Evolutionary conservation across 1,140 invertebrate genomes (phyloP), one percentile per base, ranked within the genome.

Genomic region (Acyrthosiphon pisum): DNA sequence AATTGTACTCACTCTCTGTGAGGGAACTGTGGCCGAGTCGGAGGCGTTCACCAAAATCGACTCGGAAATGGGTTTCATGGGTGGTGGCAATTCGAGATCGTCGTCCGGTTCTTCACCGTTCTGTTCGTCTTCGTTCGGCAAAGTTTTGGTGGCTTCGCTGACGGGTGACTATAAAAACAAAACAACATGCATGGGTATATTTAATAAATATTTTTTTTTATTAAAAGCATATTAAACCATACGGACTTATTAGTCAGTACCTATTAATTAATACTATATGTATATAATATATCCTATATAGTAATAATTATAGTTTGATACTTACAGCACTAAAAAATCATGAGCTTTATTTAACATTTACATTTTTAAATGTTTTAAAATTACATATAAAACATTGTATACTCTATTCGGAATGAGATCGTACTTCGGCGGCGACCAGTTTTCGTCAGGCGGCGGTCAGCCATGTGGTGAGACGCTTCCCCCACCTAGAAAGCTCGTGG

Each of bases 1-100:
- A 89, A 53, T 30, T 11, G 11, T 60, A 93, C 91, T 93, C 50
- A 93, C 91, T 44, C 68, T 93, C 88, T 94, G 83, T 46, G 90
- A 93, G 86, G 48, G 11, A 11, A 93, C 93, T 37, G 23, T 68
- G 6, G 37, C 46, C 6, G 60, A 26, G 23, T 90, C 60, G 23
- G 46, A 46, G 22, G 90, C 53, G 46, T 83, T 93, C 94, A 96
- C 96, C 37, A 97, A 95, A 53, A 97, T 96, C 35, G 97, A 96
- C 94, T 98, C 97, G 94, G 98, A 97, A 94, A 99, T 98, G 11
- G 98, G 98, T 95, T 98, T 98, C 98, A 99, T 99, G 6, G 98
- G 98, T 46, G 98, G 98, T 56, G 98, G 98, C 94, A 99, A 95
- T 95, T 99, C 98, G 2, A 98, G 96, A 94, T 97, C 97, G 60